Percentiles rank a stretch among this genome's conserved stretches.
Evolutionary conservation across 2,888 invertebrate genomes (phyloP).

Genomic region (Cosmorhoe ocellata): DNA sequence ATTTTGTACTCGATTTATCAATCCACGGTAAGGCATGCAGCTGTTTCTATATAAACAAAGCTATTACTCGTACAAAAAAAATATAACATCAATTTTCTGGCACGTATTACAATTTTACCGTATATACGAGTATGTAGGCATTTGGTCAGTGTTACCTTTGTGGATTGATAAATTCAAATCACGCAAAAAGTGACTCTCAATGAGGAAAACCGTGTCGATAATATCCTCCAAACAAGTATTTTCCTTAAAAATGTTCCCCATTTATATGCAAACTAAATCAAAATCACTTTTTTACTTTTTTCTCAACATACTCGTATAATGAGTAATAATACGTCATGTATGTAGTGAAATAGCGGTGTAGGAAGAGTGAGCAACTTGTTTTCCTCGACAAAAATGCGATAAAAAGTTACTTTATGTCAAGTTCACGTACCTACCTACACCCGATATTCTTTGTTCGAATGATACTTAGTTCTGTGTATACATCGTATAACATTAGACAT

Average conservation of each 20-base stretch:
- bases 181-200: background rate
- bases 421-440: slow-evolving; percentile 2
- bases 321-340: slow-evolving; percentile 10
- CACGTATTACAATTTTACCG: no score
- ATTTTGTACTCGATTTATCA: slow-evolving; percentile 1
- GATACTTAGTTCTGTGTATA: background rate
- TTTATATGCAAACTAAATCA: no score
- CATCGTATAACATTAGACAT: slow-evolving; percentile 1
- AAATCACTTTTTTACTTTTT: no score
- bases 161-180: no score
- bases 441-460: slow-evolving; percentile 6
- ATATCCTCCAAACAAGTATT: no score
- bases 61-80: no score
- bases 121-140: no score
- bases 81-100: no score
- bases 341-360: slow-evolving; percentile 35
- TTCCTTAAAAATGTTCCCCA: background rate
- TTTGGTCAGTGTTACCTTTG: no score
- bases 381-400: slow-evolving; percentile 51
- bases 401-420: slow-evolving; percentile 39
- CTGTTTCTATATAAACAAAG: slow-evolving; percentile 9
- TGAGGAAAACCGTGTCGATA: slow-evolving; percentile 10
- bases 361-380: slow-evolving; percentile 50
- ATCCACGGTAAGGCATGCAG: slow-evolving; percentile 1
- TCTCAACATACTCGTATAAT: no score